phyloP scores from a whole-genome alignment of 2,888 invertebrate genomes.

The Aphidoletes aphidimyza region DNA sequence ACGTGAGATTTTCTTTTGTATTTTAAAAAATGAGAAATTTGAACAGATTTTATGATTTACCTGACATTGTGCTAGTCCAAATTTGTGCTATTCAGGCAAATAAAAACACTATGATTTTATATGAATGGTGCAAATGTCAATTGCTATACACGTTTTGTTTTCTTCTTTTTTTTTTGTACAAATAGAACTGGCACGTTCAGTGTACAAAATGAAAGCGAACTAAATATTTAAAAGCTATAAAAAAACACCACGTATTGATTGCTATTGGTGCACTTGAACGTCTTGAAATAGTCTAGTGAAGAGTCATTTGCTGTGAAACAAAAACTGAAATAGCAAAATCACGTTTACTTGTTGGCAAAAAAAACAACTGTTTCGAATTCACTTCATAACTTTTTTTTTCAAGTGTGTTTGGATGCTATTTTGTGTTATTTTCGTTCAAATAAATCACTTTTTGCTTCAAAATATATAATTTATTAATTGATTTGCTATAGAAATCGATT shows the following conservation, averaged over 20 bases:
- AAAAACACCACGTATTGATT: background rate
- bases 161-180: background rate
- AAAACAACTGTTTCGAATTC: background rate
- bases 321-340: conserved; percentile 26
- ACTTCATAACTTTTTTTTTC: conserved; percentile 1
- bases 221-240: background rate
- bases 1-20: background rate
- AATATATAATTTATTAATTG: background rate
- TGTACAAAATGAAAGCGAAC: background rate
- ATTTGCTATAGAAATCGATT: background rate
- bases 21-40: background rate
- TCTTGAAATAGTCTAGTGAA: conserved; percentile 38
- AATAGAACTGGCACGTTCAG: background rate
- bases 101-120: background rate
- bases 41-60: background rate
- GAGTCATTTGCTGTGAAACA: background rate
- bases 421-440: background rate
- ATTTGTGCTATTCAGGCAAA: background rate
- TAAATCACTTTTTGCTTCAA: conserved; percentile 20
- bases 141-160: background rate
- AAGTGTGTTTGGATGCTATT: background rate
- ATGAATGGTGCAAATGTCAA: background rate
- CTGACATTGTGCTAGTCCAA: conserved; percentile 43
- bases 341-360: background rate
- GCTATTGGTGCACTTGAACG: conserved; percentile 41